Conservation (phyloP, 2,888 invertebrate species). For the Tenthredo scrophulariae region DNA sequence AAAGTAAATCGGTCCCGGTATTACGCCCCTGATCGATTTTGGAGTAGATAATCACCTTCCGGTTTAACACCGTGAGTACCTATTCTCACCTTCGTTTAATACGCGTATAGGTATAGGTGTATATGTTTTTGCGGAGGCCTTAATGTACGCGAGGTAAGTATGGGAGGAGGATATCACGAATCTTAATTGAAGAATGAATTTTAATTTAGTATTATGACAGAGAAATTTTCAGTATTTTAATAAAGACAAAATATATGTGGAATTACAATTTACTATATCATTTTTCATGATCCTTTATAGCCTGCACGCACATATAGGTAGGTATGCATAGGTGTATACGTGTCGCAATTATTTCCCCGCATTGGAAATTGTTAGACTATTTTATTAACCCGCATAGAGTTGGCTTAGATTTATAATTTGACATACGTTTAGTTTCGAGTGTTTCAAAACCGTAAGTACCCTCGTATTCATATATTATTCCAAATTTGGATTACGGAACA, state of each 20-base stretch:
- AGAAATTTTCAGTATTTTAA: not conserved
- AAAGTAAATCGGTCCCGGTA: not conserved
- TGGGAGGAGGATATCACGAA: not conserved
- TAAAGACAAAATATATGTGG: not conserved
- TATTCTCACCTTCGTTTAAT: not conserved
- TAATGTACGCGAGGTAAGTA: not conserved
- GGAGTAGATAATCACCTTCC: not conserved
- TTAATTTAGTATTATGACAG: not conserved
- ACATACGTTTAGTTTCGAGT: not conserved
- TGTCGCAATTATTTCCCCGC: slow-evolving; percentile 3
- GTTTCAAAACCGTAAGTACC: not conserved
- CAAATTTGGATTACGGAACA: not conserved
- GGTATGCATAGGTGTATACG: not conserved
- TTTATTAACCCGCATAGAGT: slow-evolving; percentile 23
- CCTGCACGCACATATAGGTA: too few species aligned
- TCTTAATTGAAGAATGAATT: not conserved
- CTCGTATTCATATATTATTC: not conserved
- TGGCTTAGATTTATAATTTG: not conserved
- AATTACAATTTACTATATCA: not conserved
- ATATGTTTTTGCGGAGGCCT: not conserved
- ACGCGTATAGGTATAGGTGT: not conserved
- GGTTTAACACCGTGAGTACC: not conserved
- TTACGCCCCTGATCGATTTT: slow-evolving; percentile 6
- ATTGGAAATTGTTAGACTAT: slow-evolving; percentile 15
- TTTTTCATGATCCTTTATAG: not conserved